A percentile compares a stretch with the other conserved stretches of the same genome.
These are phyloP conservation scores for Halocaridina rubra DNA, from an alignment of 2,888 invertebrate species.

Conservation along the genomic window DNA sequence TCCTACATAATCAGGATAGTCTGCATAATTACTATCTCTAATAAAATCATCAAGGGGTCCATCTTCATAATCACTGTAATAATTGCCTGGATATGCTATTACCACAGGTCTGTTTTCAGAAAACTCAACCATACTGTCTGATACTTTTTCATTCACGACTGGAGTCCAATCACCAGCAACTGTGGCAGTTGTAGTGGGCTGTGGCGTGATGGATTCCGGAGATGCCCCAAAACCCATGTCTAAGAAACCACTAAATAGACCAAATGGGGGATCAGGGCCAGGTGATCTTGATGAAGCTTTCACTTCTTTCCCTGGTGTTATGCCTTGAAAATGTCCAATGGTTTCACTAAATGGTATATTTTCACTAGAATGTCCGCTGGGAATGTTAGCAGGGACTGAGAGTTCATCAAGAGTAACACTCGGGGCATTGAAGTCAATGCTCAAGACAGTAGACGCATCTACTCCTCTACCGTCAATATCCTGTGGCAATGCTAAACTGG, in stretches of 20 bases:
- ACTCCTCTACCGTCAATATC: neutral
- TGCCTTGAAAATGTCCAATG: conserved; percentile 49
- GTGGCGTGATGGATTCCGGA: neutral
- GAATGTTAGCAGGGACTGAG: neutral
- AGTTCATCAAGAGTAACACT: conserved; percentile 30
- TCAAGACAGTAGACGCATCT: conserved; percentile 25
- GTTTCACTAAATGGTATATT: conserved; percentile 34
- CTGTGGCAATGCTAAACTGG: neutral
- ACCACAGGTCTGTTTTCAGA: conserved; percentile 31
- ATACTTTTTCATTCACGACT: neutral
- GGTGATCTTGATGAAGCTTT: neutral
- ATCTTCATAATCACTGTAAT: neutral
- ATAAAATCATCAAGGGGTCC: neutral
- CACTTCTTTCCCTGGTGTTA: conserved; percentile 19
- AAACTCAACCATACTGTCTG: conserved; percentile 23
- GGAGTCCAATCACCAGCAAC: neutral
- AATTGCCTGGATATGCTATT: neutral
- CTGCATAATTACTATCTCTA: neutral
- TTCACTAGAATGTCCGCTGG: neutral
- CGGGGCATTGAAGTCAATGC: conserved; percentile 50
- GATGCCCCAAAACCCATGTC: neutral
- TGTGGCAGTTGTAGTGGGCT: neutral
- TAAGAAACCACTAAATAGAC: conserved; percentile 21
- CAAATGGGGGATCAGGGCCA: conserved; percentile 32
- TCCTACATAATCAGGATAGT: neutral